Evolutionary conservation across 2,113 vertebrate species (phyloP), one percentile per base, ranked within the genome.

Genomic region (Ploceus nigricollis): DNA sequence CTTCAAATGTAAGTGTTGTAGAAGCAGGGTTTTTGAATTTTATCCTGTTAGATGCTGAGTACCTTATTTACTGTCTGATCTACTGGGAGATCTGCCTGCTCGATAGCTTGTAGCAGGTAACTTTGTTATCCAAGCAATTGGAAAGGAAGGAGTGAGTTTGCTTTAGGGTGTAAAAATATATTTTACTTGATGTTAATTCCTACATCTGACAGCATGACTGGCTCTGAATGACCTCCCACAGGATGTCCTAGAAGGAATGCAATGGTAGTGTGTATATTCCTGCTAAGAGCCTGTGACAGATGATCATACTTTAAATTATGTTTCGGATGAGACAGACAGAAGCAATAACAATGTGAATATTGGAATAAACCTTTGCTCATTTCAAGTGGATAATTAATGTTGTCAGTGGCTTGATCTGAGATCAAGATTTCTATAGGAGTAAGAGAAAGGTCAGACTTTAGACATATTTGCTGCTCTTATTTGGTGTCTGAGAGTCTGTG

Each of bases 1-100:
- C 93, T 97, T 95, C 81, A 94, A 48, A 90, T 90, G 2, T 73
- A 82, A 91, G 86, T 87, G 69, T 78, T 91, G 72, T 45, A 91
- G 64, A 96, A 94, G 82, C 65, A 71, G 37, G 28, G 65, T 35
- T 89, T 92, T 94, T 90, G 64, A 92, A 77, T 79, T 63, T 86
- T 83, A 68, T 69, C 48, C 73, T 75, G 27, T 72, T 78, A 79
- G 91, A 70, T 87, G 25, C 89, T 0, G 4, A 82, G 87, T 89
- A 58, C 76, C 76, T 42, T 66, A 47, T 83, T 92, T 94, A 77
- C 72, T 61, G 33, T 64, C 44, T 68, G 83, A 78, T 60, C 81
- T 91, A 17, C 35, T 48, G 51, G 39, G 82, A 95, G 89, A 78
- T 84, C 69, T 76, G 45, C 47, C 56, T 64, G 80, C 65, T 84